phyloP scores from a whole-genome alignment of 2,888 invertebrate genomes.

The Tiliacea aurago region DNA sequence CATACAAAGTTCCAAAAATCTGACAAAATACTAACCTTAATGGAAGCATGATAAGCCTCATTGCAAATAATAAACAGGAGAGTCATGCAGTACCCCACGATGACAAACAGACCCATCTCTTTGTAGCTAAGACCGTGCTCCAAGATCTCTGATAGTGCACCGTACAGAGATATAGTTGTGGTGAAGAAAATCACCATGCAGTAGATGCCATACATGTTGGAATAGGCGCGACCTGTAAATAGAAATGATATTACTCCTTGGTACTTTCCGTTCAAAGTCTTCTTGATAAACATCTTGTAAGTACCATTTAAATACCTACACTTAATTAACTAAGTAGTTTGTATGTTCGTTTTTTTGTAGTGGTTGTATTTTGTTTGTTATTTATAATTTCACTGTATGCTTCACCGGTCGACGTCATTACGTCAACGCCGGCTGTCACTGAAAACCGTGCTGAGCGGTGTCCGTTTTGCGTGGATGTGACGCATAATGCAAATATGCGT shows the following conservation, averaged over 20 bases:
- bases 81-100: slow-evolving; percentile 93
- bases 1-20: neutral
- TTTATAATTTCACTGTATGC: too few species aligned
- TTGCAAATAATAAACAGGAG: slow-evolving; percentile 93
- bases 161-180: slow-evolving; percentile 93
- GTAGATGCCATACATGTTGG: slow-evolving; percentile 94
- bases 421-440: too few species aligned
- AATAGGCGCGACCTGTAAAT: slow-evolving; percentile 91
- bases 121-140: slow-evolving; percentile 93
- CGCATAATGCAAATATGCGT: too few species aligned
- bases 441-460: too few species aligned
- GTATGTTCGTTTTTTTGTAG: too few species aligned
- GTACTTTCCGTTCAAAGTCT: neutral
- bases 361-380: too few species aligned
- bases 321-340: too few species aligned
- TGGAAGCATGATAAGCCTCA: slow-evolving; percentile 93
- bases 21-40: slow-evolving; percentile 87
- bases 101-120: slow-evolving; percentile 93
- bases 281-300: neutral
- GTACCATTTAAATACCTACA: neutral
- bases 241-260: neutral
- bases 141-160: slow-evolving; percentile 93
- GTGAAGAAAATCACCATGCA: slow-evolving; percentile 94
- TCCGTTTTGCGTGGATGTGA: too few species aligned
- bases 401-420: too few species aligned